Evolutionary conservation across 2,113 vertebrate genomes (phyloP).

Genomic region (Numenius arquata): DNA sequence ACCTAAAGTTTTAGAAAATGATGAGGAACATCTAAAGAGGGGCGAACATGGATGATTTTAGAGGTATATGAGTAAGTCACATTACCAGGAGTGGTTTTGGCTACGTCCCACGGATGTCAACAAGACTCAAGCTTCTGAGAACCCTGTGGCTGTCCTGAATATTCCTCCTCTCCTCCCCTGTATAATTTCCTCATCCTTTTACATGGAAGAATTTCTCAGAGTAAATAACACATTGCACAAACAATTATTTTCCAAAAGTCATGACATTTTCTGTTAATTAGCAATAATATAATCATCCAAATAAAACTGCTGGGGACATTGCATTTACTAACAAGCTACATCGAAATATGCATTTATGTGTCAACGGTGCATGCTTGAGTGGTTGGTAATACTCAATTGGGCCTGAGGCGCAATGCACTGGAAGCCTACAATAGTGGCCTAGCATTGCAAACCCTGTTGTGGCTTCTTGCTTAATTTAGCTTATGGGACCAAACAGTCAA

Average conservation of each 20-base stretch:
- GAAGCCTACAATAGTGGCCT: background rate
- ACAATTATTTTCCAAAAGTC: constrained; percentile 41
- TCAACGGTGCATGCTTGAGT: constrained; percentile 29
- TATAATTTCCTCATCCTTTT: constrained; percentile 1
- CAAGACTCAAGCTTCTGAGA: background rate
- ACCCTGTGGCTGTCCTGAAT: background rate
- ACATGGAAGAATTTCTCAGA: background rate
- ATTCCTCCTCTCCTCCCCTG: background rate
- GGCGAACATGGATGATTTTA: background rate
- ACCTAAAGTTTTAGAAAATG: background rate
- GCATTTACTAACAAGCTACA: constrained; percentile 25
- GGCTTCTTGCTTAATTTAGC: constrained; percentile 56
- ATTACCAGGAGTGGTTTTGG: constrained; percentile 6
- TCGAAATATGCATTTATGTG: constrained; percentile 51
- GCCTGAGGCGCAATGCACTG: constrained; percentile 22
- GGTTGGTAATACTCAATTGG: background rate
- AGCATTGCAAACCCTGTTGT: constrained; percentile 1
- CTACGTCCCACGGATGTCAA: background rate
- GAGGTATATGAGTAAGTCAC: background rate
- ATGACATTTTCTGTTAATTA: constrained; percentile 62
- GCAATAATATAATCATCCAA: constrained; percentile 35
- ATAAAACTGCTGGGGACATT: constrained; percentile 37
- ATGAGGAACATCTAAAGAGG: background rate
- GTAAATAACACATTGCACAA: constrained; percentile 13
- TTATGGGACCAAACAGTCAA: constrained; percentile 50